Evolutionary conservation across 2,797 vertebrate species (phyloP).

Genomic region (Pseudochaenichthys georgianus): DNA sequence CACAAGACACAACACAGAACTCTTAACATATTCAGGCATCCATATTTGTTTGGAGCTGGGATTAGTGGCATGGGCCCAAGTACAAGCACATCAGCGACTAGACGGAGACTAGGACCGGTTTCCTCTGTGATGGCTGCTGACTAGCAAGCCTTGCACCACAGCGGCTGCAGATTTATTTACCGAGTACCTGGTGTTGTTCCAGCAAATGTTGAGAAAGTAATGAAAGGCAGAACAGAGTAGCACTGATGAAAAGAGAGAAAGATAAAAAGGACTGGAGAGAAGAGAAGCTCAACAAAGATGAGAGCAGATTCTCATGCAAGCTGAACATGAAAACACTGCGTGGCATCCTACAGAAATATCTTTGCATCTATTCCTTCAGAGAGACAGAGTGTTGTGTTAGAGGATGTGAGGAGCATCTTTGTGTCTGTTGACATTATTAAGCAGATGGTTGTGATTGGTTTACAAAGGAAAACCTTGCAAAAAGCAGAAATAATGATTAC

Average conservation of each 20-base stretch:
- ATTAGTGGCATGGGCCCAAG: constrained; percentile 1
- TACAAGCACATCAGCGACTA: constrained; percentile 1
- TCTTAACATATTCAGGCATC: constrained; percentile 6
- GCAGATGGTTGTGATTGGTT: constrained; percentile 24
- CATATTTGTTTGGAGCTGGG: constrained; percentile 21
- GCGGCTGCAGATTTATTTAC: constrained; percentile 61
- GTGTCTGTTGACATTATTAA: constrained; percentile 20
- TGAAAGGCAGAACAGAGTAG: constrained; percentile 48
- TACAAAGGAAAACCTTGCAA: constrained; percentile 5
- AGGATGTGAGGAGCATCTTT: constrained; percentile 21
- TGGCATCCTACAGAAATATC: constrained; percentile 9
- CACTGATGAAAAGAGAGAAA: constrained; percentile 41
- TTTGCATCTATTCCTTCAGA: constrained; percentile 34
- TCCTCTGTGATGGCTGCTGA: constrained; percentile 22
- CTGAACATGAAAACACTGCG: constrained; percentile 20
- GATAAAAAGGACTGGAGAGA: background rate
- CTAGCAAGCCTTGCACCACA: constrained; percentile 30
- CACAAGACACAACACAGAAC: background rate
- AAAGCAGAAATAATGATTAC: background rate
- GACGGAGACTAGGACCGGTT: constrained; percentile 21
- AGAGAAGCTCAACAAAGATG: constrained; percentile 35
- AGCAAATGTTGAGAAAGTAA: constrained; percentile 57
- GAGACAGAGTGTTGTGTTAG: constrained; percentile 20
- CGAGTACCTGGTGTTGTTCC: constrained; percentile 14
- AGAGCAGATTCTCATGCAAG: constrained; percentile 14